A percentile compares a stretch with the other conserved stretches of the same genome.
These are phyloP conservation scores for Carcina quercana DNA, from an alignment of 2,888 invertebrate species.

Conservation along the genomic window DNA sequence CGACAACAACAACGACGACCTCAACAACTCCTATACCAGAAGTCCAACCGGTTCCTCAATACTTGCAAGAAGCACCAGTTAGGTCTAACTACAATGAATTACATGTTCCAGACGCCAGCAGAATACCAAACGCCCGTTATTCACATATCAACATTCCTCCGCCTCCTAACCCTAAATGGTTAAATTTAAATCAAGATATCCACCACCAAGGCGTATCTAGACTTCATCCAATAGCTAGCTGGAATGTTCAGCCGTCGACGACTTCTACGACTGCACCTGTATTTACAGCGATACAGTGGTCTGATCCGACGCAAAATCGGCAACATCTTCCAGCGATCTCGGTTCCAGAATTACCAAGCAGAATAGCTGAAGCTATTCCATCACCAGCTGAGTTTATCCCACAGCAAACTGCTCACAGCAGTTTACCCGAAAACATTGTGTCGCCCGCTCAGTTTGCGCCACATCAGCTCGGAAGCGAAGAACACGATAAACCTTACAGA, in stretches of 20 bases:
- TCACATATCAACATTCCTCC: no score
- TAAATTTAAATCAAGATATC: constrained; percentile 18
- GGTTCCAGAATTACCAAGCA: background rate
- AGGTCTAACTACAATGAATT: no score
- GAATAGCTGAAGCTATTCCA: background rate
- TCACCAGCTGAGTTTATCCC: constrained; percentile 7
- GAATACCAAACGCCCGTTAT: no score
- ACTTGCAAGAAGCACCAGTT: no score
- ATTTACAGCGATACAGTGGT: background rate
- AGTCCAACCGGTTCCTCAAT: no score
- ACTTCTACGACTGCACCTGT: background rate
- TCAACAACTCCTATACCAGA: constrained; percentile 6
- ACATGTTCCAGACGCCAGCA: background rate
- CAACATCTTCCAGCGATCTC: no score
- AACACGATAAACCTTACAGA: constrained; percentile 15
- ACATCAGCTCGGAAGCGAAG: no score
- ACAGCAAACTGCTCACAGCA: constrained; percentile 3
- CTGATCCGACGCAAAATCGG: background rate
- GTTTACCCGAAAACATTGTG: no score
- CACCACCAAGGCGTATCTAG: constrained; percentile 11
- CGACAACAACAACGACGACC: constrained; percentile 16
- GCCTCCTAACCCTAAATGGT: constrained; percentile 21
- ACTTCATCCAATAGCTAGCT: background rate
- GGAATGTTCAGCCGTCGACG: background rate
- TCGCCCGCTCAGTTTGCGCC: no score